Base-by-base conservation (phyloP, 2,113 vertebrate species). In the Ammodytes dubius region DNA sequence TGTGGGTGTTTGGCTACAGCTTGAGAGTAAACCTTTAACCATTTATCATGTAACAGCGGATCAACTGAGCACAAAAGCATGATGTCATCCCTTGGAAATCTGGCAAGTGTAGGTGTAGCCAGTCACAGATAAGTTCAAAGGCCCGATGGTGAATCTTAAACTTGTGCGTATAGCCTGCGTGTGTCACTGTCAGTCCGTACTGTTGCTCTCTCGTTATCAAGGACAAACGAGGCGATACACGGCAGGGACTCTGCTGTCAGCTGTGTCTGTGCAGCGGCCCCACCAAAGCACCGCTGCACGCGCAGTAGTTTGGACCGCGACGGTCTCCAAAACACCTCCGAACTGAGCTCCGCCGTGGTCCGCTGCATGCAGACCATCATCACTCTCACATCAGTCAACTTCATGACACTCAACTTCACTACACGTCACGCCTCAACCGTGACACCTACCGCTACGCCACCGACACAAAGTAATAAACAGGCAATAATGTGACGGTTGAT, bases 1-100 rank as follows among this genome's bases (percentile, higher is more conserved):
- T 8, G 12, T 60, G 43, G 1, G n/a, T 59, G 40, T 50, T 10
- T 61, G 39, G 52, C 27, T 27, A 67, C 50, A 0, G 42, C 11
- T 15, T 61, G 57, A 78, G 68, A 75, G 73, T 9, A 52, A 74
- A 87, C 27, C 15, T 77, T 74, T 42, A 53, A 13, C 11, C 45
- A 68, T 70, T 68, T 70, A 60, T 68, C 75, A 63, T n/a, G 13
- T 19, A 61, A 66, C 59, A 76, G 56, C 67, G 40, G 66, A 77
- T 79, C 77, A 81, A 77, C n/a, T 13, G 65, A 84, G 64, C n/a
- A 81, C 77, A 81, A 82, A 87, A 81, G 83, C 68, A 94, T 94
- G 93, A 93, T 90, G 91, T 94, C 91, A 92, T 92, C 84, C 68
- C 11, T 37, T 37, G 76, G 79, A 82, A 79, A 87, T 74, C 75